Evolutionary conservation across 2,797 vertebrate genomes (phyloP), one percentile per base, ranked within the genome.

Genomic region (Synaphobranchus kaupii): DNA sequence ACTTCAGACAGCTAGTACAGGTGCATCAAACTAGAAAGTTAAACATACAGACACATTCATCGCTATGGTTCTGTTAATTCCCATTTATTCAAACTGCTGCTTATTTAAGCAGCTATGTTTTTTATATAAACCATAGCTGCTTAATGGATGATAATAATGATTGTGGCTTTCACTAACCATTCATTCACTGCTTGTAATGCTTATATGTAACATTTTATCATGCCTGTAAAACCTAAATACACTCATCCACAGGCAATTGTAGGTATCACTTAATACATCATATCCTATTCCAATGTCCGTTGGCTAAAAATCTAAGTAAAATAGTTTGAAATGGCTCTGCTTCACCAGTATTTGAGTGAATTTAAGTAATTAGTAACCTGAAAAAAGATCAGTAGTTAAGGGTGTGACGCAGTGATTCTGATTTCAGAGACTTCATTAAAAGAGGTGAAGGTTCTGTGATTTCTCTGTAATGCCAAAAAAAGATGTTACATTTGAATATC

Each of bases 401-500:
- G 44, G 47, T 25, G 78, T 17, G 47, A 63, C n/a, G n/a, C 85
- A 82, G 34, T 31, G 44, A 66, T 39, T 22, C 50, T 44, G n/a
- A 48, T 56, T 7, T 56, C n/a, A 82, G 87, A 85, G 85, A 84
- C 89, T 89, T 90, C 89, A 90, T 86, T 88, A 91, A 92, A 76
- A 85, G 85, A 48, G 85, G 89, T 86, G 47, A 52, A 86, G 89
- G 88, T 89, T 89, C 39, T 87, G 86, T 28, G 82, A 47, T 84
- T 56, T 87, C 47, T 84, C 12, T 22, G n/a, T 28, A 50, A 76
- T 84, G 68, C 25, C 71, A 84, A 87, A 56, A 76, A 89, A 81
- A 84, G 58, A 87, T 92, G 89, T 91, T 90, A 89, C 87, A 83
- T 87, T 87, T 85, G 71, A 89, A 92, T 91, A 93, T 88, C 60